A percentile compares a stretch with the other conserved stretches of the same genome.
Evolutionary conservation across 2,113 vertebrate genomes (phyloP).

Genomic region (Promerops cafer): DNA sequence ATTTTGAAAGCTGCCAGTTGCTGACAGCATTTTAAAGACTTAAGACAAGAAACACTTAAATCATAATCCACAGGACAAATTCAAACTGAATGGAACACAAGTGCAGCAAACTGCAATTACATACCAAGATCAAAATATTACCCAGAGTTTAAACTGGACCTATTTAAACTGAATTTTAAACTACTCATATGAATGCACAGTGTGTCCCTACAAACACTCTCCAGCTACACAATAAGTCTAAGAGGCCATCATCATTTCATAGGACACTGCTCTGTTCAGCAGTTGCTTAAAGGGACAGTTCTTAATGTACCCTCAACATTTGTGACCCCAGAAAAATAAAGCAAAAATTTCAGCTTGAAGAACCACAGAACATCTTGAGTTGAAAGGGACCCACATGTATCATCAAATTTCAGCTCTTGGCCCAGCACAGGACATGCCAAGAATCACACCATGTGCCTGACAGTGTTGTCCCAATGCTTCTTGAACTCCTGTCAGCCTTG

Average conservation of each 20-base stretch:
- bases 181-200: not conserved
- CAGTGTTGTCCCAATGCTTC: not conserved
- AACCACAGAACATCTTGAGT: not conserved
- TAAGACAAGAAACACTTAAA: not conserved
- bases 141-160: not conserved
- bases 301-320: accelerated
- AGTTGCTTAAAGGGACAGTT: not conserved
- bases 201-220: not conserved
- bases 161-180: not conserved
- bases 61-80: not conserved
- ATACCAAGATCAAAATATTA: not conserved
- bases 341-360: not conserved
- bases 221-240: not conserved
- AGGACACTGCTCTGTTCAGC: not conserved
- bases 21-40: not conserved
- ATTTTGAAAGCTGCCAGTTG: conserved; percentile 1
- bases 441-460: not conserved
- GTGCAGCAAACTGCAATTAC: not conserved
- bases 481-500: not conserved
- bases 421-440: not conserved
- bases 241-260: not conserved
- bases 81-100: not conserved
- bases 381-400: not conserved
- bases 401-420: not conserved
- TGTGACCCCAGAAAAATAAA: not conserved